A percentile compares a stretch with the other conserved stretches of the same genome.
phyloP scores from a whole-genome alignment of 2,888 invertebrate species.

The Smittia aterrima region DNA sequence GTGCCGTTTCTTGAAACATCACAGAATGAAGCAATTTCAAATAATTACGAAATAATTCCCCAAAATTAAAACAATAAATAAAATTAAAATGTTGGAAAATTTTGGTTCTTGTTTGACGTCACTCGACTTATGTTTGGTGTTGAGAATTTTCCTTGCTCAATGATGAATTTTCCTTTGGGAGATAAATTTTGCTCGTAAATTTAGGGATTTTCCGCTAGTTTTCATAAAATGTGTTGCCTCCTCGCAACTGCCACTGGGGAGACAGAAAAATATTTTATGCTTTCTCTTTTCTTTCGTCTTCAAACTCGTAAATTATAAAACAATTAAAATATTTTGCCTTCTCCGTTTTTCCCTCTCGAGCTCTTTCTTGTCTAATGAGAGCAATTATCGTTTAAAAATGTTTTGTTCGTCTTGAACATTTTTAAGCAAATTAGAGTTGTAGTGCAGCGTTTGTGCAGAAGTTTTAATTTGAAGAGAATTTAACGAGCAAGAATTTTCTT shows the following conservation, averaged over 20 bases:
- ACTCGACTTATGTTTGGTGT: no score
- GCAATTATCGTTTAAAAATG: background rate
- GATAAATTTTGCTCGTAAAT: background rate
- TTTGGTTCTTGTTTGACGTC: conserved; percentile 11
- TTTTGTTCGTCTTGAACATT: background rate
- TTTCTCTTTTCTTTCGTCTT: no score
- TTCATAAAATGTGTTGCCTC: background rate
- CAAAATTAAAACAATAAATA: conserved; percentile 35
- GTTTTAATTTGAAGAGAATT: background rate
- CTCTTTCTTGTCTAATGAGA: conserved; percentile 6
- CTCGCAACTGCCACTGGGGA: background rate
- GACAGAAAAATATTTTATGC: background rate
- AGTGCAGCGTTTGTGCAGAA: background rate
- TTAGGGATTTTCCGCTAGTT: background rate
- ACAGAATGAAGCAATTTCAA: conserved; percentile 29
- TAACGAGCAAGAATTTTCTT: no score
- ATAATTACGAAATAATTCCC: conserved; percentile 26
- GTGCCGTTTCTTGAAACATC: conserved; percentile 8
- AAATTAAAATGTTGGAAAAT: conserved; percentile 1
- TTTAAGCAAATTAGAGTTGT: background rate
- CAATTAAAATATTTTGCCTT: conserved; percentile 18
- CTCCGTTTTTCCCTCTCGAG: background rate
- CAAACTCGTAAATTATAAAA: conserved; percentile 32
- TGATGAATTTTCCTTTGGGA: conserved; percentile 6
- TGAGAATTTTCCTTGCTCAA: no score